A percentile compares a stretch with the other conserved stretches of the same genome.
phyloP scores from a whole-genome alignment of 2,888 invertebrate genomes.

The Erebia ligea region DNA sequence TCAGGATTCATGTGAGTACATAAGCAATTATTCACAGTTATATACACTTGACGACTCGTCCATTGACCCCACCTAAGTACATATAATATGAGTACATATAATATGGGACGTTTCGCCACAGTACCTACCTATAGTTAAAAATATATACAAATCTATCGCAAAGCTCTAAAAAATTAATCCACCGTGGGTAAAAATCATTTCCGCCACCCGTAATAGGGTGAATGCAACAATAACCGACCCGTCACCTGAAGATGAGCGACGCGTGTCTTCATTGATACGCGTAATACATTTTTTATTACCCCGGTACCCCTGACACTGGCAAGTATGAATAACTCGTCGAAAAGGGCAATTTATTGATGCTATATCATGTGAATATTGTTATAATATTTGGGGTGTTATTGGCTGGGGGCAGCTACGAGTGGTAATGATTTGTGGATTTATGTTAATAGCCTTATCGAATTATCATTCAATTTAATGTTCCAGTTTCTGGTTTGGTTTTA shows the following conservation, averaged over 20 bases:
- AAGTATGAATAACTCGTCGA: constrained; percentile 76
- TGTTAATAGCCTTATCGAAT: constrained; percentile 27
- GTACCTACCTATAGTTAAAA: too few relatives aligned
- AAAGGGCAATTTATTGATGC: constrained; percentile 76
- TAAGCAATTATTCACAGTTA: too few relatives aligned
- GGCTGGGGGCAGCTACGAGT: constrained; percentile 59
- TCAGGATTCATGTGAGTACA: too few relatives aligned
- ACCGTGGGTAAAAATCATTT: constrained; percentile 23
- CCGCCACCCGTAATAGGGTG: constrained; percentile 26
- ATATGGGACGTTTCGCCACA: too few relatives aligned
- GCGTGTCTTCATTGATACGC: constrained; percentile 61
- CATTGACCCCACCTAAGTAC: too few relatives aligned
- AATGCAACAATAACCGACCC: constrained; percentile 28
- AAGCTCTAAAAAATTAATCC: not conserved
- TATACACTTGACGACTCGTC: too few relatives aligned
- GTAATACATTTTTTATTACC: constrained; percentile 61
- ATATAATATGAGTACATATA: too few relatives aligned
- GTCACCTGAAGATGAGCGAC: constrained; percentile 46
- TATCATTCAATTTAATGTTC: constrained; percentile 14
- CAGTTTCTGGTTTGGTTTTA: not conserved
- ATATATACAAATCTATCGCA: too few relatives aligned
- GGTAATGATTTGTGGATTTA: constrained; percentile 44
- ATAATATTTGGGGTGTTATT: constrained; percentile 67
- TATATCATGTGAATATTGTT: constrained; percentile 71
- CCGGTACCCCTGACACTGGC: constrained; percentile 59